Evolutionary conservation across 2,797 vertebrate genomes (phyloP).

Genomic region (Enteromius thamalakanensis): DNA sequence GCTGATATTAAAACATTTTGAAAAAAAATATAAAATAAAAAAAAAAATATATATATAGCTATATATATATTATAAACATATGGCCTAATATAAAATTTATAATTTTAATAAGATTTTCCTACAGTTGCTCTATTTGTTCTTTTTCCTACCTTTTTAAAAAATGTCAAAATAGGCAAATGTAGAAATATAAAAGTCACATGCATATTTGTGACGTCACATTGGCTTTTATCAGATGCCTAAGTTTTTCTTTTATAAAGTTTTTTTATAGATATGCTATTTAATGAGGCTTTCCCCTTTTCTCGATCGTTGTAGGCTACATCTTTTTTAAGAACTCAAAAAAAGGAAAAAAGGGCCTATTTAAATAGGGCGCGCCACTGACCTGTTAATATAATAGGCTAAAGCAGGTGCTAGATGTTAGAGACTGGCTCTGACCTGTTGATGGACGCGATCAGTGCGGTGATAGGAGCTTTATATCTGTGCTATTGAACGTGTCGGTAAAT

Average conservation of each 20-base stretch:
- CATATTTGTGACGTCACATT: not conserved
- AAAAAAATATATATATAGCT: too few relatives aligned
- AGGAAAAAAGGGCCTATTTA: not conserved
- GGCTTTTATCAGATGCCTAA: not conserved
- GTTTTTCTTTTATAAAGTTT: not conserved
- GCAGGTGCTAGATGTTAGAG: not conserved
- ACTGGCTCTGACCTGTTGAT: not conserved
- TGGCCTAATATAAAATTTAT: too few relatives aligned
- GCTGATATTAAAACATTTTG: not conserved
- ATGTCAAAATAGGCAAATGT: not conserved
- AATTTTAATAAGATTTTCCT: not conserved
- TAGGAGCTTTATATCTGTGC: not conserved
- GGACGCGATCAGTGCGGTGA: not conserved
- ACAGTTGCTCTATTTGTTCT: not conserved
- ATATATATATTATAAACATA: not conserved
- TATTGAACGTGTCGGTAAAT: too few relatives aligned
- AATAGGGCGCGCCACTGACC: not conserved
- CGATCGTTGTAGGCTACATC: too few relatives aligned
- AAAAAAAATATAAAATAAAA: too few relatives aligned
- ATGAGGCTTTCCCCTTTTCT: not conserved
- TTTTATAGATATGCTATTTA: not conserved
- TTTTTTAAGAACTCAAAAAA: not conserved
- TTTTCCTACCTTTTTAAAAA: not conserved
- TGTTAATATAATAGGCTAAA: not conserved
- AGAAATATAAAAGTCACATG: not conserved